phyloP scores from a whole-genome alignment of 2,888 invertebrate species.

The Pyralis farinalis region DNA sequence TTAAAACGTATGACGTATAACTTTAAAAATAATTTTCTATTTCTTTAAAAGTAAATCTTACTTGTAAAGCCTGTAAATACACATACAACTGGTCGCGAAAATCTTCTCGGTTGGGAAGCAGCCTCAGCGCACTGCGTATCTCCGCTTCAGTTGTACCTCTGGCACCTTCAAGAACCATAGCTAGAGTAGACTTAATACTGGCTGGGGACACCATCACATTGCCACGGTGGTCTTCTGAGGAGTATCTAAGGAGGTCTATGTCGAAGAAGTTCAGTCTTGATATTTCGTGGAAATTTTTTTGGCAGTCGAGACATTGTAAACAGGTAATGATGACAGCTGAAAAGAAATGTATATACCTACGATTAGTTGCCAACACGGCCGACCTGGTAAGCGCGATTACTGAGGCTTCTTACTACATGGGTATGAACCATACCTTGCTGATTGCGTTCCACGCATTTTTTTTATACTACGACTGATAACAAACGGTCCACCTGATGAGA shows the following conservation, averaged over 20 bases:
- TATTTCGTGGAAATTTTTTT: slow-evolving; percentile 17
- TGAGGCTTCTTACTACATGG: no score
- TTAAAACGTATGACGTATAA: no score
- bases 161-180: slow-evolving; percentile 83
- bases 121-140: slow-evolving; percentile 77
- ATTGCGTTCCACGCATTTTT: no score
- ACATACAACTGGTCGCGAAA: slow-evolving; percentile 51
- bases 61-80: slow-evolving; percentile 49
- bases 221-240: slow-evolving; percentile 52
- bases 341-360: slow-evolving; percentile 18
- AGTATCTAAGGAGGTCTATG: slow-evolving; percentile 72
- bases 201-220: slow-evolving; percentile 86
- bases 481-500: no score
- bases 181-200: slow-evolving; percentile 83
- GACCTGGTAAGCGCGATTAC: no score
- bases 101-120: slow-evolving; percentile 59
- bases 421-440: no score
- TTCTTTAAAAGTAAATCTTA: no score
- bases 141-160: slow-evolving; percentile 78
- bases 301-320: slow-evolving; percentile 37
- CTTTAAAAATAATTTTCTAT: no score
- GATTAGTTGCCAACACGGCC: no score
- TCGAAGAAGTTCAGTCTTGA: slow-evolving; percentile 78
- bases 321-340: slow-evolving; percentile 36
- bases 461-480: no score